phyloP scores from a whole-genome alignment of 1,140 invertebrate genomes.

The Dryas iulia region DNA sequence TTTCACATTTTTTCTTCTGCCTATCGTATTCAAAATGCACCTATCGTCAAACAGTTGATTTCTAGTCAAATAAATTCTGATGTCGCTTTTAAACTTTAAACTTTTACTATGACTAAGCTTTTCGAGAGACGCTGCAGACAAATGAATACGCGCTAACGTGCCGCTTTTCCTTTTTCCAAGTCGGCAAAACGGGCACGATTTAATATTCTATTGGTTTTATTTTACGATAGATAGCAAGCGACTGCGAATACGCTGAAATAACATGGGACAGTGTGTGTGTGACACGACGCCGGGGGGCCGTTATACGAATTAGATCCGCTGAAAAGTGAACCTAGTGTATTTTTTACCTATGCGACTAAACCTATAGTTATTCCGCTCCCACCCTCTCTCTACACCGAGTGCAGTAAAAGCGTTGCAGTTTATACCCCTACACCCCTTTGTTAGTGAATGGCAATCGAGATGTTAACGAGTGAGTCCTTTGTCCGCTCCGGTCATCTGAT shows the following conservation, averaged over 20 bases:
- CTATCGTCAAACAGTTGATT: neutral
- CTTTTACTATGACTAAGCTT: neutral
- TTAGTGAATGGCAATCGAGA: conserved; percentile 26
- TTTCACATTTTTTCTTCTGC: too few relatives aligned
- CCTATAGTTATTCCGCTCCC: conserved; percentile 1
- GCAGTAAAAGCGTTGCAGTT: conserved; percentile 6
- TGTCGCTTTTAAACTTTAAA: neutral
- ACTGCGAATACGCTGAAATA: conserved; percentile 25
- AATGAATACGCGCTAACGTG: conserved; percentile 18
- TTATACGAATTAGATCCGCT: conserved; percentile 20
- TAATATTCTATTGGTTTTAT: conserved; percentile 32
- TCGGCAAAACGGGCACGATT: conserved; percentile 21
- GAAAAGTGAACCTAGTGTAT: conserved; percentile 12
- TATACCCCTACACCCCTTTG: conserved; percentile 20
- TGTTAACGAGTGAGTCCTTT: conserved; percentile 27
- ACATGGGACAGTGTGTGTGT: conserved; percentile 20
- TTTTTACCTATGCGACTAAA: conserved; percentile 1
- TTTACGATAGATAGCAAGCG: conserved; percentile 26
- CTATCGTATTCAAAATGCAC: too few relatives aligned
- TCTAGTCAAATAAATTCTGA: neutral
- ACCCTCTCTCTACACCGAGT: conserved; percentile 11
- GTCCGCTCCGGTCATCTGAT: conserved; percentile 13
- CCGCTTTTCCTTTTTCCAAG: conserved; percentile 13
- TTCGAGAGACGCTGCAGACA: conserved; percentile 7
- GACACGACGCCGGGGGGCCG: conserved; percentile 25